Percentiles rank a stretch among this genome's conserved stretches.
Conservation (phyloP, 2,113 vertebrate species). For the Mugil cephalus region DNA sequence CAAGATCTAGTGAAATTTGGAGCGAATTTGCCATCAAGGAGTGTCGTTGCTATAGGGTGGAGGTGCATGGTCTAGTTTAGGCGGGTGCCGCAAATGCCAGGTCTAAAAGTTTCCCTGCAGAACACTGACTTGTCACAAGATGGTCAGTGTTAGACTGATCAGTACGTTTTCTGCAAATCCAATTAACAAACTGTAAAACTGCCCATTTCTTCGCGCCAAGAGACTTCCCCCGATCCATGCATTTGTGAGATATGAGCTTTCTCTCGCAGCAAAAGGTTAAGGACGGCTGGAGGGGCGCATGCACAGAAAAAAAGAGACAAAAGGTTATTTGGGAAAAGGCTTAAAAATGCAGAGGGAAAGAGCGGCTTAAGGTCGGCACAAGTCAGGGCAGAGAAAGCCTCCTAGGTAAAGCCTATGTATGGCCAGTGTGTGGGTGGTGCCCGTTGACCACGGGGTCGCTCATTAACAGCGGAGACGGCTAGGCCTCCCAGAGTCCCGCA, state of each 20-base stretch:
- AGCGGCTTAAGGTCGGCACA: slow-evolving; percentile 57
- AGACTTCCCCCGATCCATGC: slow-evolving; percentile 6
- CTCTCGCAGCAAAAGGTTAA: slow-evolving; percentile 32
- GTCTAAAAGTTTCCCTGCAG: too few relatives aligned
- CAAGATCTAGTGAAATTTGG: too few relatives aligned
- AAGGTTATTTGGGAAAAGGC: slow-evolving; percentile 42
- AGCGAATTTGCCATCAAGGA: too few relatives aligned
- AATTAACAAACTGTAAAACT: too few relatives aligned
- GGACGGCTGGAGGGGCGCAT: slow-evolving; percentile 22
- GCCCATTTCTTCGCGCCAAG: neutral
- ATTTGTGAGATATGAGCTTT: slow-evolving; percentile 16
- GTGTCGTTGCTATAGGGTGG: too few relatives aligned
- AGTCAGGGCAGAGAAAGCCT: slow-evolving; percentile 43
- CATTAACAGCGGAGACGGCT: slow-evolving; percentile 79
- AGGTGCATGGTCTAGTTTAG: too few relatives aligned
- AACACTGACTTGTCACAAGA: too few relatives aligned
- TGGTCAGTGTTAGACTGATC: too few relatives aligned
- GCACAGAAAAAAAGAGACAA: slow-evolving; percentile 46
- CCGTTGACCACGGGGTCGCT: slow-evolving; percentile 73
- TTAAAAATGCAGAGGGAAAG: slow-evolving; percentile 54
- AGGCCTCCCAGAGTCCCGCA: slow-evolving; percentile 69
- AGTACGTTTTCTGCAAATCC: too few relatives aligned
- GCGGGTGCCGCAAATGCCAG: too few relatives aligned
- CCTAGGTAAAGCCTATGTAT: slow-evolving; percentile 46
- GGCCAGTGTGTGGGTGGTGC: slow-evolving; percentile 72